phyloP scores from a whole-genome alignment of 2,888 invertebrate species.

The Calephelis perditalis region DNA sequence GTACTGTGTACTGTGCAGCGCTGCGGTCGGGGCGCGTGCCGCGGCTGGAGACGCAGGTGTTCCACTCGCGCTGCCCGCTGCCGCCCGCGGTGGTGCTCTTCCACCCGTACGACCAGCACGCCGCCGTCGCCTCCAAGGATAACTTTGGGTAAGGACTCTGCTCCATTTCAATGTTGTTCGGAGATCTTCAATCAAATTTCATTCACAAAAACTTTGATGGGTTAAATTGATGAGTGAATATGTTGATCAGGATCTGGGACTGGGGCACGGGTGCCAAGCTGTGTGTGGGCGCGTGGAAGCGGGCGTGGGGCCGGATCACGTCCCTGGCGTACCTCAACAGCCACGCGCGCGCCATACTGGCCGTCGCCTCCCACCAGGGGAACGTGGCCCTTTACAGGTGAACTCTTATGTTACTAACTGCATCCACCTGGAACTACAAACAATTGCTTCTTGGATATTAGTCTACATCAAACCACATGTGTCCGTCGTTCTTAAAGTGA shows the following conservation, averaged over 20 bases:
- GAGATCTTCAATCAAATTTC: too few relatives aligned
- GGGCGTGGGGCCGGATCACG: constrained; percentile 82
- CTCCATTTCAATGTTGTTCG: too few relatives aligned
- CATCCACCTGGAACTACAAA: too few relatives aligned
- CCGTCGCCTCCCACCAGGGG: constrained; percentile 88
- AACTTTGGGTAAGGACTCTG: constrained; percentile 81
- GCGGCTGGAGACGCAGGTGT: constrained; percentile 89
- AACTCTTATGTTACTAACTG: neutral
- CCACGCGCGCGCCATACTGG: constrained; percentile 87
- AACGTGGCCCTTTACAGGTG: constrained; percentile 83
- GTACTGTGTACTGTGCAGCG: too few relatives aligned
- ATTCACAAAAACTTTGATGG: too few relatives aligned
- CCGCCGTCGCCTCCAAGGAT: constrained; percentile 92
- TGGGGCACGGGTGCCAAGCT: constrained; percentile 87
- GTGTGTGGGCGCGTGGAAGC: constrained; percentile 79
- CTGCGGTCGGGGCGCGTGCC: constrained; percentile 60
- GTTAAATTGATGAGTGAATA: too few relatives aligned
- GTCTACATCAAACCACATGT: too few relatives aligned
- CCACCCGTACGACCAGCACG: constrained; percentile 93
- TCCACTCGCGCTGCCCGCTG: constrained; percentile 87
- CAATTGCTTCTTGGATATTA: too few relatives aligned
- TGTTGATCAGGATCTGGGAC: constrained; percentile 83
- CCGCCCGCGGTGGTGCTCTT: constrained; percentile 89
- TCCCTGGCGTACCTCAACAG: constrained; percentile 92
- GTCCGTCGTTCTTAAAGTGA: too few relatives aligned